phyloP scores from a whole-genome alignment of 2,113 vertebrate genomes.

The Festucalex cinctus region DNA sequence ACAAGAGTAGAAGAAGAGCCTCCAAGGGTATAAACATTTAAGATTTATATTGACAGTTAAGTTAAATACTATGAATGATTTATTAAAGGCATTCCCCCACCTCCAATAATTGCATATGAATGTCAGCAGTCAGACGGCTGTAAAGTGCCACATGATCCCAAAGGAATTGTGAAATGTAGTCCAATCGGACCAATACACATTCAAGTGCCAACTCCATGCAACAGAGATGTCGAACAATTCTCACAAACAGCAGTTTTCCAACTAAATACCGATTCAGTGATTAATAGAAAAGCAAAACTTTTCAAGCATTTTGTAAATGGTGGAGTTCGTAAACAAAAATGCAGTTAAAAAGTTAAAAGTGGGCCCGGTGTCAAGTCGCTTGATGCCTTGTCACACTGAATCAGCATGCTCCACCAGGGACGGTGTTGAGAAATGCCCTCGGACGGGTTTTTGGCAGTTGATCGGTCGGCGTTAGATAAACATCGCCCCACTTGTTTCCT shows the following conservation, averaged over 20 bases:
- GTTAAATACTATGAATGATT: not conserved
- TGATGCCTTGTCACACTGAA: constrained; percentile 17
- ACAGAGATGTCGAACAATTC: no score
- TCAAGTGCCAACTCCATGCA: no score
- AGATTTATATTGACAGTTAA: not conserved
- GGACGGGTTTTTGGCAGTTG: constrained; percentile 34
- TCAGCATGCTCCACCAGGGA: constrained; percentile 34
- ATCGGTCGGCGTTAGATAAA: constrained; percentile 30
- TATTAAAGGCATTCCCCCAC: not conserved
- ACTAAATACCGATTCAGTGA: no score
- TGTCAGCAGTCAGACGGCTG: not conserved
- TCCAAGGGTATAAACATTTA: not conserved
- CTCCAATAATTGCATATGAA: no score
- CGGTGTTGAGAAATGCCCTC: constrained; percentile 9
- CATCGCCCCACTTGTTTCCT: constrained; percentile 3
- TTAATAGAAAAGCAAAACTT: no score
- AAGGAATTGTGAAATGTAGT: no score
- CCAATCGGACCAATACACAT: no score
- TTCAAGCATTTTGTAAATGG: no score
- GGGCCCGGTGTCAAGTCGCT: constrained; percentile 8
- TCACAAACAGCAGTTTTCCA: no score
- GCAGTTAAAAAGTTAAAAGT: not conserved
- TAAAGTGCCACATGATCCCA: not conserved
- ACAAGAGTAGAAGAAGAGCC: no score
- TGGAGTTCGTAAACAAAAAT: no score